Evolutionary conservation across 1,140 invertebrate genomes (phyloP).

Genomic region (Whitmania pigra): DNA sequence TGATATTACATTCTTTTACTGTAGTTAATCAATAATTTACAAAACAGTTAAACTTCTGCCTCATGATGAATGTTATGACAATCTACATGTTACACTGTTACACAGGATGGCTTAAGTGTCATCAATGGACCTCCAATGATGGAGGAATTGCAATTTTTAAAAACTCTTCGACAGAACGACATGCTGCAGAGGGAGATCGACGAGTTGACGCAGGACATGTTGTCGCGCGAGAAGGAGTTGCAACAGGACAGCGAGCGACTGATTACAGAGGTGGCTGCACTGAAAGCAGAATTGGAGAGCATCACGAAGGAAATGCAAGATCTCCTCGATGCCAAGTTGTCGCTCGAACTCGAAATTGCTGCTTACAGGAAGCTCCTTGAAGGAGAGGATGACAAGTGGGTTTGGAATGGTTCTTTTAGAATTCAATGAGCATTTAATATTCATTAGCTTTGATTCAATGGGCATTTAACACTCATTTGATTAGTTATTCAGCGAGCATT

Average conservation of each 20-base stretch:
- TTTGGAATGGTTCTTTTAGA: conserved; percentile 36
- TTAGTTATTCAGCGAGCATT: conserved; percentile 8
- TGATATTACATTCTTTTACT: too few relatives aligned
- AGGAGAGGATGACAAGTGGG: conserved; percentile 24
- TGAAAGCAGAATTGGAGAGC: conserved; percentile 24
- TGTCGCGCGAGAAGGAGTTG: conserved; percentile 30
- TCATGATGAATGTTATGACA: too few relatives aligned
- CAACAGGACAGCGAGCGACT: conserved; percentile 20
- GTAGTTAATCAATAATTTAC: too few relatives aligned
- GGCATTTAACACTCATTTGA: background rate
- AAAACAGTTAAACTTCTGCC: too few relatives aligned
- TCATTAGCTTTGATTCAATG: background rate
- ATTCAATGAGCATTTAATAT: background rate
- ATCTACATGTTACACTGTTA: too few relatives aligned
- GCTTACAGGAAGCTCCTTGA: conserved; percentile 23
- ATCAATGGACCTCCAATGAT: too few relatives aligned
- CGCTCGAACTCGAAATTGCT: conserved; percentile 21
- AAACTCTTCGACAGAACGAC: conserved; percentile 30
- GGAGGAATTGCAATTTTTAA: too few relatives aligned
- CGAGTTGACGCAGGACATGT: conserved; percentile 36
- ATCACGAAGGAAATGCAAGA: conserved; percentile 13
- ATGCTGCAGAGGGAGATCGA: conserved; percentile 35
- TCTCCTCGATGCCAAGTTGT: conserved; percentile 15
- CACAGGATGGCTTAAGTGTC: too few relatives aligned
- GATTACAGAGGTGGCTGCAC: conserved; percentile 36